Base-by-base conservation (phyloP, 1,140 invertebrate genomes). In the Nebria ingens region DNA sequence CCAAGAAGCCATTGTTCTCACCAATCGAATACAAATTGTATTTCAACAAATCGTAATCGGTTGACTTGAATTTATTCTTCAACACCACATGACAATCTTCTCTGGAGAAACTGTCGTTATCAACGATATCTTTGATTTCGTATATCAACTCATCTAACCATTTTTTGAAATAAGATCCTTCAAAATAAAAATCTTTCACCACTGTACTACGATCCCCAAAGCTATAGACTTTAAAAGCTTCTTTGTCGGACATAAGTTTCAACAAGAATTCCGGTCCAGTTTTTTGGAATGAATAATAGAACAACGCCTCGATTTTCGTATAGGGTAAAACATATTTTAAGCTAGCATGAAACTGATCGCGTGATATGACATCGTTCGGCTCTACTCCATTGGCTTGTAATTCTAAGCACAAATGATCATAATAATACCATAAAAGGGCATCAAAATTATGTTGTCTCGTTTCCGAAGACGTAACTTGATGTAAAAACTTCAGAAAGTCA, bases 401-500 rank as follows among this genome's bases (percentile, higher is more conserved):
- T 38, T 73, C 68, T 52, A 64, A 60, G n/a, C 57, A 58, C 54
- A 80, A 64, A 54, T 71, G 65, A 23, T 68, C 58, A 62, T 78
- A 77, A 59, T 81, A 81, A 38, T 71, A 71, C 29, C 67, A 62
- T 23, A 79, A 52, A 22, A 79, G 71, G 6, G 61, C 60, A 12
- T 62, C 50, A 1, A 77, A 56, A 60, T 78, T 65, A 9, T 67
- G 56, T 59, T 72, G 64, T 2, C 76, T 67, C 40, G 73, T 74
- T 51, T 62, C 38, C 53, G 68, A 69, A 0, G 65, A 71, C 1
- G 75, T 77, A 54, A 76, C 76, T 34, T 76, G 73, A 53, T 74
- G 77, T 12, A 80, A 61, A 1, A 79, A 51, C 1, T 76, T 74
- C 0, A 75, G 63, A 4, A 79, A 59, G 62, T 80, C 79, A 19